Base-by-base conservation (phyloP, 2,113 vertebrate species). In the Turdus rufiventris region DNA sequence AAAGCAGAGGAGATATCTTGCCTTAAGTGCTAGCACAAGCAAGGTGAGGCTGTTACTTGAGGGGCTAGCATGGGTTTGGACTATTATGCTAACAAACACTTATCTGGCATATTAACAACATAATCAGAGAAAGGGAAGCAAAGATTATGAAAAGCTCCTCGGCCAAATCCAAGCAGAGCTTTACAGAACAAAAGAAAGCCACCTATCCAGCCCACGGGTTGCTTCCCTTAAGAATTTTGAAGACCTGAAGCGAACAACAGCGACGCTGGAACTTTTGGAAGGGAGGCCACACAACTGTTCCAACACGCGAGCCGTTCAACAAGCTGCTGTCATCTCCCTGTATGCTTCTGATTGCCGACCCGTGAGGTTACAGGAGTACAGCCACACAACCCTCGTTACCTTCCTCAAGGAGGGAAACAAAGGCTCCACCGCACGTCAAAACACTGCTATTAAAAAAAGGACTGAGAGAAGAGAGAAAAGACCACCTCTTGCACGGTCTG, bases 61-160 rank as follows among this genome's bases (percentile, higher is more conserved):
- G 45, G 43, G 79, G 43, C 42, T 43, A 43, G 42, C 36, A 48
- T 8, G 0, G 21, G 14, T 89, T 79, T 53, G 58, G 58, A 91
- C 61, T 28, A 75, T 48, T 25, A 61, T 20, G 18, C 29, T 76
- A 82, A 65, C 40, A 43, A 73, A 66, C 48, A 33, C 71, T 88
- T 81, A 38, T 40, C 8, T 70, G 54, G 85, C 84, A 66, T 47
- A 75, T 34, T 54, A 89, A 82, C 78, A 89, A 72, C 34, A 72
- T 25, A 74, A 86, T 31, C 79, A 82, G 68, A 31, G 36, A 80
- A 88, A 75, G 54, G 58, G 85, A 93, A 91, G 70, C 40, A 34
- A 60, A 79, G 75, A 83, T 91, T 93, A 96, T n/a, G 47, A 85
- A 93, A 96, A 95, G 81, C 94, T 95, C 47, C 91, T 96, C 89